Evolutionary conservation across 1,140 invertebrate species (phyloP), one percentile per base, ranked within the genome.

Genomic region (Danaus melanippus): DNA sequence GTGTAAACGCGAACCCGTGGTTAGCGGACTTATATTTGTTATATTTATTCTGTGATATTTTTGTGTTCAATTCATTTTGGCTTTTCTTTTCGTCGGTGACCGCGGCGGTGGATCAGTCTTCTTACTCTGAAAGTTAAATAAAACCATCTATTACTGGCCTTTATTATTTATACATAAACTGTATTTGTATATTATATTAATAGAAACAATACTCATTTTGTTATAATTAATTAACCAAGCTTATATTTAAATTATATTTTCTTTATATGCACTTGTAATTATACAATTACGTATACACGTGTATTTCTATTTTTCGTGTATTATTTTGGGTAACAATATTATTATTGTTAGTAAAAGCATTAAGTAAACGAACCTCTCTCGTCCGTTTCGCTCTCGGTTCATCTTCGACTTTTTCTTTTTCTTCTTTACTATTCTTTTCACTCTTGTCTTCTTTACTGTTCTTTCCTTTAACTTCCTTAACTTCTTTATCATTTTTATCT

Each of bases 71-170:
- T 75, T 79, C 53, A 58, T 65, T 67, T 80, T 82, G 2, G 79
- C 62, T 62, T 84, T 84, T 63, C 81, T 68, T 62, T 84, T 84
- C 0, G 70, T 71, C 10, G 81, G 79, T 21, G 81, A 82, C 46
- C 75, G 72, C 15, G 78, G 68, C 11, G 76, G 76, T 9, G 66
- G 58, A 32, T 80, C 80, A 84, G 80, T 84, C 80, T 84, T 84
- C 75, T 77, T 84, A 53, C 64, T 77, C 79, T 82, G 75, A 50
- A 80, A 83, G 42, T 48, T 58, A 50, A 60, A 62, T 50, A 12
- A 43, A 3, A 32, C 21, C 2, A 32, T 32, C 17, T 21, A 5
- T 32, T 32, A 32, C 21, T 32, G 7, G 7, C 21, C 2, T 32
- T 15, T 15, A 3, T 15, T 32, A 32, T 32, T 7, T 8, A 32